phyloP scores from a whole-genome alignment of 2,113 vertebrate species.

The Carassius carassius region DNA sequence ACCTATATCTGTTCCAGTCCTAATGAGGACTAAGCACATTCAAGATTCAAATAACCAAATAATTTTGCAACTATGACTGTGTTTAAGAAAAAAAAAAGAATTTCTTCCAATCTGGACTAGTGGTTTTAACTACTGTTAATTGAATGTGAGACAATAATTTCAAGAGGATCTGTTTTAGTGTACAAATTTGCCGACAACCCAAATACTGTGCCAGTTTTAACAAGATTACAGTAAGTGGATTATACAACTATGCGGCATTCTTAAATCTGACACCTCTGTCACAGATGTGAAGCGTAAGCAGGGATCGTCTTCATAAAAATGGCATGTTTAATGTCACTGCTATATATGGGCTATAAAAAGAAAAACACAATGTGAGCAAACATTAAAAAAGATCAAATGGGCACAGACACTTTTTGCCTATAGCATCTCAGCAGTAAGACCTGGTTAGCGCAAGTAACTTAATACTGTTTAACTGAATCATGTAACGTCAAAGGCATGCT shows the following conservation, averaged over 20 bases:
- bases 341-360: slow-evolving; percentile 16
- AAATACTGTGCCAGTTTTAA: slow-evolving; percentile 28
- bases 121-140: background rate
- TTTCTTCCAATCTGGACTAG: background rate
- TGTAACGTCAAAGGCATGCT: background rate
- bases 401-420: slow-evolving; percentile 16
- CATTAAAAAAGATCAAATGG: background rate
- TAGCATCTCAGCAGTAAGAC: background rate
- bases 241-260: background rate
- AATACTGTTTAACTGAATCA: slow-evolving; percentile 25
- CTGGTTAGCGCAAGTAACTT: slow-evolving; percentile 4
- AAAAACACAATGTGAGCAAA: slow-evolving; percentile 7
- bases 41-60: background rate
- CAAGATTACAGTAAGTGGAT: slow-evolving; percentile 38
- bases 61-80: background rate
- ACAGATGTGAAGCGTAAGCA: slow-evolving; percentile 25
- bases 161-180: background rate
- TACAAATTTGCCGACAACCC: slow-evolving; percentile 7
- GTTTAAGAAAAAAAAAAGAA: background rate
- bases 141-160: slow-evolving; percentile 13
- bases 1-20: slow-evolving; percentile 49
- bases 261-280: slow-evolving; percentile 37
- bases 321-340: slow-evolving; percentile 20
- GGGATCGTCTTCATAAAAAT: slow-evolving; percentile 25
- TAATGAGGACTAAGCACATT: background rate